Evolutionary conservation across 2,888 invertebrate species (phyloP).

Genomic region (Drosophila aldrichi): DNA sequence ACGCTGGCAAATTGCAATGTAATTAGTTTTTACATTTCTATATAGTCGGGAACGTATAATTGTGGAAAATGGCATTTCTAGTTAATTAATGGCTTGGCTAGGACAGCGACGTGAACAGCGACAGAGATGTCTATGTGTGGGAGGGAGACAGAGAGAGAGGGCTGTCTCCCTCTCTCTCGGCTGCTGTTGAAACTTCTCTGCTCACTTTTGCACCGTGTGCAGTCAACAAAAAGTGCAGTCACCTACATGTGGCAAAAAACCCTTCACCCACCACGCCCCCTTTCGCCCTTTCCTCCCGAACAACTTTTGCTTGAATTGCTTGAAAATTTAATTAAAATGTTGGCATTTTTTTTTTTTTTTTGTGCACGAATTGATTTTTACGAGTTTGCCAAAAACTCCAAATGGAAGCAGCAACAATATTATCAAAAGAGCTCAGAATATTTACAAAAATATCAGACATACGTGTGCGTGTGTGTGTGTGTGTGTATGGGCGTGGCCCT

Average conservation of each 20-base stretch:
- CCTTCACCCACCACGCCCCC: neutral
- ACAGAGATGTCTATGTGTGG: neutral
- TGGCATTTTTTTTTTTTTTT: slow-evolving; percentile 69
- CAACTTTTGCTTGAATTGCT: slow-evolving; percentile 67
- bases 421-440: slow-evolving; percentile 35
- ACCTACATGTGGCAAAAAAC: slow-evolving; percentile 20
- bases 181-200: slow-evolving; percentile 48
- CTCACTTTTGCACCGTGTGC: slow-evolving; percentile 59
- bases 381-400: slow-evolving; percentile 27
- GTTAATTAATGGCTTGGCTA: slow-evolving; percentile 73
- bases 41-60: slow-evolving; percentile 75
- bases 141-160: neutral
- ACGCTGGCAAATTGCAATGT: slow-evolving; percentile 82
- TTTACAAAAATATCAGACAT: slow-evolving; percentile 29
- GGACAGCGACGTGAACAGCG: slow-evolving; percentile 13
- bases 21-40: slow-evolving; percentile 82
- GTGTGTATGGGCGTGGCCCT: slow-evolving; percentile 32
- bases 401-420: slow-evolving; percentile 16
- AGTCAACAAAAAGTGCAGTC: slow-evolving; percentile 59
- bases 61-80: slow-evolving; percentile 80
- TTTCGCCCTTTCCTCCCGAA: no score
- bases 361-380: slow-evolving; percentile 59
- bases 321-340: slow-evolving; percentile 76
- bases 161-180: neutral
- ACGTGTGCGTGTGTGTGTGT: neutral